These are phyloP conservation scores for Telmatochromis sp. DNA, from an alignment of 2,113 vertebrate genomes.

Conservation along the genomic window DNA sequence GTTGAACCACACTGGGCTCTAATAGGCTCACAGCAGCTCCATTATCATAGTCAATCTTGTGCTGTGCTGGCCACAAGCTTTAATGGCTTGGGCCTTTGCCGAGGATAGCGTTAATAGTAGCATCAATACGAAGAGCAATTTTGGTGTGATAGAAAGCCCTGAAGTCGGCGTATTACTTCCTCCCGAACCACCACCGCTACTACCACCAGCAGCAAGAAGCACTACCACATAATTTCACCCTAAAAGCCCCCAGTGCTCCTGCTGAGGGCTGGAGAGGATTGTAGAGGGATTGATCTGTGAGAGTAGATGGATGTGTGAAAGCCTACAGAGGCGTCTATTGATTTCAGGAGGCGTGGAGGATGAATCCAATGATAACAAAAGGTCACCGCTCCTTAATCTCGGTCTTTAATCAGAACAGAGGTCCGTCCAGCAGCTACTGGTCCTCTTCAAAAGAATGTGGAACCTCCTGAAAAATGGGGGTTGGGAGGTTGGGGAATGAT, in stretches of 20 bases:
- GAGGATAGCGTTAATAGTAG: constrained; percentile 12
- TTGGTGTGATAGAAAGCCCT: constrained; percentile 38
- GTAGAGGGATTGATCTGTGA: constrained; percentile 41
- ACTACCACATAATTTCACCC: constrained; percentile 27
- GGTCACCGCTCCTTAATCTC: constrained; percentile 22
- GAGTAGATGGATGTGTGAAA: constrained; percentile 42
- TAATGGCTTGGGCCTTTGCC: constrained; percentile 43
- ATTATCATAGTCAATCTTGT: constrained; percentile 35
- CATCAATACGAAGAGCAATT: constrained; percentile 37
- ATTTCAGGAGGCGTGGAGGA: constrained; percentile 12
- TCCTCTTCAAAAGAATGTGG: not conserved
- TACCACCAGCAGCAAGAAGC: constrained; percentile 1
- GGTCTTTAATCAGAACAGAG: constrained; percentile 31
- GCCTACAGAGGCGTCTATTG: constrained; percentile 26
- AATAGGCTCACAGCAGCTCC: constrained; percentile 72
- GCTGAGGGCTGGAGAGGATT: constrained; percentile 36
- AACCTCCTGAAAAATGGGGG: not conserved
- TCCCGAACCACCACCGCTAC: not conserved
- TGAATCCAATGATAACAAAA: constrained; percentile 22
- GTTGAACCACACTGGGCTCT: constrained; percentile 27
- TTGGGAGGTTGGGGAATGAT: not conserved
- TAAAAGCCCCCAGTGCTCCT: constrained; percentile 37
- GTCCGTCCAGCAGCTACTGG: not conserved
- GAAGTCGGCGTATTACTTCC: constrained; percentile 39
- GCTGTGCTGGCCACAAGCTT: not conserved